phyloP scores from a whole-genome alignment of 2,113 vertebrate species.

The Stictonetta naevosa region DNA sequence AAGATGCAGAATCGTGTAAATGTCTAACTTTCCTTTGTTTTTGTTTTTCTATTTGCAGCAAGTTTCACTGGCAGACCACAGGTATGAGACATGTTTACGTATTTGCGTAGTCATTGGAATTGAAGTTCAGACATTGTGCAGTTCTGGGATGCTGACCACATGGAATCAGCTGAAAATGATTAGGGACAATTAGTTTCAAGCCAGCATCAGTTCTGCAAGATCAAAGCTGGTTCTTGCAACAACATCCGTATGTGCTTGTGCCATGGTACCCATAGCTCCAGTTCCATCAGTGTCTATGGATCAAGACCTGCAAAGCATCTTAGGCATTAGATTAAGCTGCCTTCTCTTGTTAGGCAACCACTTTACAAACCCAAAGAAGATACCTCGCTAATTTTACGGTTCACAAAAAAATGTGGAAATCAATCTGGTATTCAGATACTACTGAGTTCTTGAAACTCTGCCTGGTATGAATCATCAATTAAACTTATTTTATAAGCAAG shows the following conservation, averaged over 20 bases:
- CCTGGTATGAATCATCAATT: not conserved
- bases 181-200: not conserved
- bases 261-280: not conserved
- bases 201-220: not conserved
- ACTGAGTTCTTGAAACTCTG: not conserved
- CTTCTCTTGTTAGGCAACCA: not conserved
- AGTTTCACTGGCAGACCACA: conserved; percentile 79
- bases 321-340: not conserved
- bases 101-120: not conserved
- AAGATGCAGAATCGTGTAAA: not conserved
- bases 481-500: not conserved
- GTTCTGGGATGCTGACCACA: not conserved
- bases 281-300: not conserved
- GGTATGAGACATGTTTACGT: conserved; percentile 66
- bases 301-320: not conserved
- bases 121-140: not conserved
- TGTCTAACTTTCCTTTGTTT: conserved; percentile 13
- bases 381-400: not conserved
- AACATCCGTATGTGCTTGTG: not conserved
- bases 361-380: not conserved
- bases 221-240: not conserved
- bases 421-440: not conserved
- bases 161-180: not conserved
- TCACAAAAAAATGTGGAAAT: not conserved
- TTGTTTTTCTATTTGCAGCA: conserved; percentile 75